Evolutionary conservation across 2,888 invertebrate species (phyloP).

Genomic region (Drosophila diplacantha): DNA sequence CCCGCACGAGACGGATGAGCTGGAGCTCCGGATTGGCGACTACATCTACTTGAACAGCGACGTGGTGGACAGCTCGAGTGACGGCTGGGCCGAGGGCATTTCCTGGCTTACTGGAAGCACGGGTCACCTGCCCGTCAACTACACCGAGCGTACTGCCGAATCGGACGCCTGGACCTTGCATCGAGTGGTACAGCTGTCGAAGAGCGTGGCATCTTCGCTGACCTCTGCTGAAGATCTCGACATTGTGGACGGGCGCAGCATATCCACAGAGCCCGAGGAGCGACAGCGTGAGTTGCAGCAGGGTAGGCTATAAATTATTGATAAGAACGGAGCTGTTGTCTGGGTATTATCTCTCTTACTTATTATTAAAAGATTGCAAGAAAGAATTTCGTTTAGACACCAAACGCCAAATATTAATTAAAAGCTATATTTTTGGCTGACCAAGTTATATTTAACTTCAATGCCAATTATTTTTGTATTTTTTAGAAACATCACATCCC

Average conservation of each 20-base stretch:
- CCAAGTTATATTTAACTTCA: neutral
- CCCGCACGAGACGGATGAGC: constrained; percentile 88
- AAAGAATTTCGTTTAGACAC: too few relatives aligned
- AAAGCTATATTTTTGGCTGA: neutral
- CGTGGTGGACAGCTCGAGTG: constrained; percentile 84
- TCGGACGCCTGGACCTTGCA: constrained; percentile 95
- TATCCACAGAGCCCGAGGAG: constrained; percentile 73
- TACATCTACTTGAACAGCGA: constrained; percentile 89
- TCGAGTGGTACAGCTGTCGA: constrained; percentile 81
- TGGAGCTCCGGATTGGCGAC: constrained; percentile 91
- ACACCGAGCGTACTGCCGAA: constrained; percentile 89
- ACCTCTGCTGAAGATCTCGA: constrained; percentile 76
- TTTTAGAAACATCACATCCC: constrained; percentile 59
- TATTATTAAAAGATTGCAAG: too few relatives aligned
- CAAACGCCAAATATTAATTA: too few relatives aligned
- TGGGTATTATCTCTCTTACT: too few relatives aligned
- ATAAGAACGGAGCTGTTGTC: neutral
- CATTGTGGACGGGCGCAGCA: constrained; percentile 75
- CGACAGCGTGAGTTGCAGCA: constrained; percentile 68
- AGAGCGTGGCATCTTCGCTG: constrained; percentile 76
- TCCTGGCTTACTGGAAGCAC: constrained; percentile 80
- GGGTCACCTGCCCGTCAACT: constrained; percentile 89
- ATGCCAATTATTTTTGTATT: neutral
- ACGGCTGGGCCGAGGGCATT: constrained; percentile 91
- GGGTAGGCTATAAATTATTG: constrained; percentile 47